phyloP scores from a whole-genome alignment of 2,113 vertebrate genomes.

The Nerophis ophidion region DNA sequence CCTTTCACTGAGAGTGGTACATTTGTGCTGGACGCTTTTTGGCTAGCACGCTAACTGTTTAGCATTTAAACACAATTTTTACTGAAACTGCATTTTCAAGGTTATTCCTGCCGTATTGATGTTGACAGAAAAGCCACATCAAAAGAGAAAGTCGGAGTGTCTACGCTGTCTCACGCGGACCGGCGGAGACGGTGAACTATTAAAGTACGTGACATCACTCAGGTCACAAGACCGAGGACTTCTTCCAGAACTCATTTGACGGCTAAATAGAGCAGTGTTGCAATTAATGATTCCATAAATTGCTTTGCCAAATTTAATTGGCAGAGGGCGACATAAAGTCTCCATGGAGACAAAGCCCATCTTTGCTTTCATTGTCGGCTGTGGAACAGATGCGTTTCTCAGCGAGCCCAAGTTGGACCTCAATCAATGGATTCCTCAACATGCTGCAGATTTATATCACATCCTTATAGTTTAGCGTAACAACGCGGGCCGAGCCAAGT shows the following conservation, averaged over 20 bases:
- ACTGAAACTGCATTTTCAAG: too few relatives aligned
- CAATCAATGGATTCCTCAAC: conserved; percentile 5
- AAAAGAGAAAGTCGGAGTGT: not conserved
- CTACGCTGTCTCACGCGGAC: not conserved
- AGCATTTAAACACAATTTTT: too few relatives aligned
- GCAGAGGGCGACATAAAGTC: conserved; percentile 48
- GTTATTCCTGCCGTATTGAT: not conserved
- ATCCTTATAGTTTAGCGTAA: not conserved
- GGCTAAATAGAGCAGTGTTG: conserved; percentile 65
- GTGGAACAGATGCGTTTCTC: conserved; percentile 34
- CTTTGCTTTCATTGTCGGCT: conserved; percentile 21
- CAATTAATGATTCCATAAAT: conserved; percentile 66
- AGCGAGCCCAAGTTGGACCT: conserved; percentile 20
- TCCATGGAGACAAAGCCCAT: conserved; percentile 33
- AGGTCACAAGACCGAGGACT: conserved; percentile 52
- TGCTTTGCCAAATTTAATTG: conserved; percentile 63
- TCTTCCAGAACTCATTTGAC: conserved; percentile 62
- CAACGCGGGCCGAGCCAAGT: not conserved
- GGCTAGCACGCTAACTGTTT: too few relatives aligned
- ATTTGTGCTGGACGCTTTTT: too few relatives aligned
- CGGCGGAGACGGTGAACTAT: not conserved
- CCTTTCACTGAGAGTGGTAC: too few relatives aligned
- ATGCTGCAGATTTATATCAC: conserved; percentile 7
- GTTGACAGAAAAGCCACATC: not conserved
- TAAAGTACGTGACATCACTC: conserved; percentile 46